Evolutionary conservation across 2,888 invertebrate genomes (phyloP), one percentile per base, ranked within the genome.

Genomic region (Nomada hirtipes): DNA sequence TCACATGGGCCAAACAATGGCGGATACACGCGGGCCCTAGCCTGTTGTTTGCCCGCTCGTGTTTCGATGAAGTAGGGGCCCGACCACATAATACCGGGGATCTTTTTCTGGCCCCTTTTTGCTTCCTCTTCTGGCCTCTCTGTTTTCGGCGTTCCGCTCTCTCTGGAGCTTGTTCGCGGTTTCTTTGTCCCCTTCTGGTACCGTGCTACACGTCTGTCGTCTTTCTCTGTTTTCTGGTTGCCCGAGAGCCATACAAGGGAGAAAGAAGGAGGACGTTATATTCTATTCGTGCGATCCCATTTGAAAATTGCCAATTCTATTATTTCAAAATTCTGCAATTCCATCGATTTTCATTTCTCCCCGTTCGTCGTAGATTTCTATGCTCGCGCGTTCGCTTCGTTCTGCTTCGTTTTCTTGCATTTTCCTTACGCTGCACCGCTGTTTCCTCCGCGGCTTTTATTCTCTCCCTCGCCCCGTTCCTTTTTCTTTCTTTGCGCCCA

Each of bases 1-100:
- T 91, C 90, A 90, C 92, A 91, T 90, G 89, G 89, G 84, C 91
- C 91, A 92, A 92, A 93, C 92, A 93, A 93, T 93, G 93, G 92
- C 92, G 92, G 92, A 92, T 91, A 90, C 91, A 90, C 88, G 87
- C 87, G 88, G 84, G 81, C 50, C 89, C 89, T 77, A 68, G 82
- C 79, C 79, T 85, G 84, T 88, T 85, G 80, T 87, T 85, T 83
- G 82, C 90, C 86, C 80, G 84, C 84, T 87, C 88, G 88, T 88
- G 90, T 89, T 89, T 89, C 87, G 88, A 90, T 89, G 88, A 91
- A 89, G 88, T 79, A 88, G 84, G 68, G 84, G 60, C 79, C 86
- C 78, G 81, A 77, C 86, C 82, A 79, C 82, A 26, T 57, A 88
- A 88, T 88, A 79, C 87, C 81, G 57, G 42, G 59, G 73, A 70